Percentiles rank a stretch among this genome's conserved stretches.
Conservation (phyloP, 1,140 invertebrate genomes). For the Drosophila jambulina region DNA sequence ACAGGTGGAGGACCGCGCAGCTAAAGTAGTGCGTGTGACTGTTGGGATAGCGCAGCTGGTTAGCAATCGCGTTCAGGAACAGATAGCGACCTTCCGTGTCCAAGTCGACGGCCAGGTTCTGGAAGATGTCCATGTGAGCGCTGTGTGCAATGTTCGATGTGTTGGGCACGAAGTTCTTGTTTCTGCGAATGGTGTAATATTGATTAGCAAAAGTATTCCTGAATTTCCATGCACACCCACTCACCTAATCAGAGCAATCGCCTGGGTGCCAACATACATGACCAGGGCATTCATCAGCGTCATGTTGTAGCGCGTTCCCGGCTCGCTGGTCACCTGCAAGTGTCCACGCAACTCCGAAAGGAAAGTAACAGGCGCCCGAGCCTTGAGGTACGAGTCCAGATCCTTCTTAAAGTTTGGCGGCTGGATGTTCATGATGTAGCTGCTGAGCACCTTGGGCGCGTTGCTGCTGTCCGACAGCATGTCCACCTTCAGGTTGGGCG, state of each 20-base stretch:
- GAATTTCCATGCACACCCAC: neutral
- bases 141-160: constrained; percentile 98
- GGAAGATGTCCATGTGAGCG: constrained; percentile 99
- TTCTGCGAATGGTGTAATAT: constrained; percentile 84
- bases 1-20: constrained; percentile 97
- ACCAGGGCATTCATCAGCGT: constrained; percentile 98
- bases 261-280: constrained; percentile 98
- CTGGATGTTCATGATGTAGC: constrained; percentile 95
- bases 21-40: constrained; percentile 99
- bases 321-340: constrained; percentile 93
- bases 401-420: constrained; percentile 96
- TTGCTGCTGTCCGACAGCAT: constrained; percentile 94
- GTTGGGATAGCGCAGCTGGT: constrained; percentile 99
- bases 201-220: neutral
- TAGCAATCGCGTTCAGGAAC: constrained; percentile 99
- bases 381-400: constrained; percentile 98
- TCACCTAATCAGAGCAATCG: constrained; percentile 92
- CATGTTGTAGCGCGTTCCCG: constrained; percentile 97
- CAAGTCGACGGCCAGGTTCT: constrained; percentile 98
- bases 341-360: constrained; percentile 95
- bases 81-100: constrained; percentile 98
- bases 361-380: constrained; percentile 97
- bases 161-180: constrained; percentile 95
- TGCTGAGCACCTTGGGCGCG: constrained; percentile 95
- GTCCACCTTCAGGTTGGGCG: constrained; percentile 98